phyloP scores from a whole-genome alignment of 2,797 vertebrate species.

The Zenarchopterus dispar region DNA sequence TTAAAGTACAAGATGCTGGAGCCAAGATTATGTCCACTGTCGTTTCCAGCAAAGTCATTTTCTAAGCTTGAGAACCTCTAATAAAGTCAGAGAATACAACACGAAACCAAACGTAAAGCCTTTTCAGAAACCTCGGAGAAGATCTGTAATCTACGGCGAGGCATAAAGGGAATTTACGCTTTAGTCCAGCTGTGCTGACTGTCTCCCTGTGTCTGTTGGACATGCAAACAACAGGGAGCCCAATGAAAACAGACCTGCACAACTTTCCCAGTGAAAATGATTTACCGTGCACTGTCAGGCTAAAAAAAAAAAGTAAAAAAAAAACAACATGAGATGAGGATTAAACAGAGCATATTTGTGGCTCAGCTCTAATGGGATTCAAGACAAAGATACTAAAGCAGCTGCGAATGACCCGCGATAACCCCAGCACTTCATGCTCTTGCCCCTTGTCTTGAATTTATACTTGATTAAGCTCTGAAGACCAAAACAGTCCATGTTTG shows the following conservation, averaged over 20 bases:
- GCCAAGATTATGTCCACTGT: slow-evolving; percentile 31
- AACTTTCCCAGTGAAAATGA: too few species aligned
- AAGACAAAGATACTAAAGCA: slow-evolving; percentile 39
- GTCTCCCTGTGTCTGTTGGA: slow-evolving; percentile 50
- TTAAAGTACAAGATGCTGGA: slow-evolving; percentile 4
- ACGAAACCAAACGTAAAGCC: slow-evolving; percentile 9
- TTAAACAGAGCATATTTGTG: slow-evolving; percentile 22
- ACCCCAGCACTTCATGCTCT: slow-evolving; percentile 36
- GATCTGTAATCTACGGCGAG: slow-evolving; percentile 35
- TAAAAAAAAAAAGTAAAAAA: too few species aligned
- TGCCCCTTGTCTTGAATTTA: slow-evolving; percentile 34
- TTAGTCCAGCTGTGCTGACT: slow-evolving; percentile 60
- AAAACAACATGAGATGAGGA: slow-evolving; percentile 22
- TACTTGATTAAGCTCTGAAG: slow-evolving; percentile 41
- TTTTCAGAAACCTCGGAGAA: slow-evolving; percentile 11
- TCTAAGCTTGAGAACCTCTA: slow-evolving; percentile 9
- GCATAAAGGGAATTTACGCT: slow-evolving; percentile 56
- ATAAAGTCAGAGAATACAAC: background rate
- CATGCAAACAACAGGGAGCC: slow-evolving; percentile 58
- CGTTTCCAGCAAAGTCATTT: background rate
- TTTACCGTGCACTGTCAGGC: too few species aligned
- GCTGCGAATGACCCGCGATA: slow-evolving; percentile 49
- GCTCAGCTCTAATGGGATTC: slow-evolving; percentile 51
- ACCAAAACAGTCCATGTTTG: slow-evolving; percentile 22
- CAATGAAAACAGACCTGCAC: background rate